Evolutionary conservation across 2,888 invertebrate species (phyloP).

Genomic region (Periphyllus acericola): DNA sequence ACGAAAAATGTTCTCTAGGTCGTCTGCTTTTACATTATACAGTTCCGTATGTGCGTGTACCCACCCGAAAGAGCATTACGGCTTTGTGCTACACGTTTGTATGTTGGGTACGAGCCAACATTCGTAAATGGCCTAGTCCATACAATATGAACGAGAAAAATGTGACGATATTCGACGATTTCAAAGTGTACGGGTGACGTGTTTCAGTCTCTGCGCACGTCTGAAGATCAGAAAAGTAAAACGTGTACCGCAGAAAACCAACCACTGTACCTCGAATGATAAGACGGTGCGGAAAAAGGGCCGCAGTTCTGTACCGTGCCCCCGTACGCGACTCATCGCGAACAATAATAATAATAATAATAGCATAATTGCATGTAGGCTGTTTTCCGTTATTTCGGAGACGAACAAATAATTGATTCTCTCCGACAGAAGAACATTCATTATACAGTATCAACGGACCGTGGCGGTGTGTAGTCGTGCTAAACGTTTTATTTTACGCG

Average conservation of each 20-base stretch:
- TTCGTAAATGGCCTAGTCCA: too few species aligned
- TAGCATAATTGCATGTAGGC: too few species aligned
- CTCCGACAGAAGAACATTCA: not conserved
- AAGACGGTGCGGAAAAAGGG: too few species aligned
- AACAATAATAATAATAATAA: not conserved
- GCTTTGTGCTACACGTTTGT: not conserved
- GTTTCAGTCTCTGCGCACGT: not conserved
- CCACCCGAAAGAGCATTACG: not conserved
- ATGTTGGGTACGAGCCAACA: not conserved
- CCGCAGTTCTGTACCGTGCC: too few species aligned
- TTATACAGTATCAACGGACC: not conserved
- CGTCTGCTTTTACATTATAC: not conserved
- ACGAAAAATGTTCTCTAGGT: not conserved
- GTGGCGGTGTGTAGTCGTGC: not conserved
- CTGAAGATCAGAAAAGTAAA: not conserved
- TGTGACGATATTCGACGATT: not conserved
- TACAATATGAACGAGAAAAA: not conserved
- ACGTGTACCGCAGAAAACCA: not conserved
- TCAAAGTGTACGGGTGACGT: not conserved
- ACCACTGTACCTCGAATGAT: too few species aligned
- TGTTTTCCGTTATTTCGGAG: not conserved
- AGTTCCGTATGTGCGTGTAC: not conserved
- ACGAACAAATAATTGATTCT: not conserved
- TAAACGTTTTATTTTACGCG: slow-evolving; percentile 24
- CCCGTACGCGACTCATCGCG: too few species aligned